A percentile compares a stretch with the other conserved stretches of the same genome.
phyloP scores from a whole-genome alignment of 2,797 vertebrate genomes.

The Arnoldichthys spilopterus region DNA sequence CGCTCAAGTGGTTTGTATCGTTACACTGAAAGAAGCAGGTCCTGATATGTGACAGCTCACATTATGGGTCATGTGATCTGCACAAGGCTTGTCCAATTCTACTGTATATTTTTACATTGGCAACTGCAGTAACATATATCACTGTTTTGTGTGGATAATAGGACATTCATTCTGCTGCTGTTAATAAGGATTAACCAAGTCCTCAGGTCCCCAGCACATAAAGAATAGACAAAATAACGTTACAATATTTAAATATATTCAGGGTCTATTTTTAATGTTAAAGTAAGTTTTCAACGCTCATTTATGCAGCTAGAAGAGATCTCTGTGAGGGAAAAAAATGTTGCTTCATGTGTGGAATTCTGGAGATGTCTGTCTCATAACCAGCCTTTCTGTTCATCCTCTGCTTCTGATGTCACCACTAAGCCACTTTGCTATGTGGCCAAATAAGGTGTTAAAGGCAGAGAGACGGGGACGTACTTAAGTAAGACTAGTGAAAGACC shows the following conservation, averaged over 20 bases:
- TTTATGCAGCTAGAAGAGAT: no score
- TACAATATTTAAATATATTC: background rate
- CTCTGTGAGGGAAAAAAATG: background rate
- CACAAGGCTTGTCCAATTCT: background rate
- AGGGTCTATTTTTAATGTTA: background rate
- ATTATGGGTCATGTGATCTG: background rate
- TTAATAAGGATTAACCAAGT: background rate
- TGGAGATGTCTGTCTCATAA: slow-evolving; percentile 3
- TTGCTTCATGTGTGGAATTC: background rate
- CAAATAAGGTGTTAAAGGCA: slow-evolving; percentile 25
- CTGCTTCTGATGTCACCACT: slow-evolving; percentile 18
- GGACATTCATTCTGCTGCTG: background rate
- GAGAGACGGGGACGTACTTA: slow-evolving; percentile 5
- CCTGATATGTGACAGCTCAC: no score
- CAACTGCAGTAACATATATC: no score
- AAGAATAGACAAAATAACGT: background rate
- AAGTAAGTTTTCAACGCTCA: background rate
- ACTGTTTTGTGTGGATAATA: no score
- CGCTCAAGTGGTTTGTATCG: background rate
- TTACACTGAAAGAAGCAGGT: no score
- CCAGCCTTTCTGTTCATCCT: slow-evolving; percentile 21
- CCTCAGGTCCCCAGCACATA: background rate
- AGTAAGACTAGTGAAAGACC: slow-evolving; percentile 2
- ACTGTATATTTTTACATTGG: background rate
- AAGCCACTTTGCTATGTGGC: slow-evolving; percentile 8